phyloP scores from a whole-genome alignment of 2,888 invertebrate species.

The Ceraclea dissimilis region DNA sequence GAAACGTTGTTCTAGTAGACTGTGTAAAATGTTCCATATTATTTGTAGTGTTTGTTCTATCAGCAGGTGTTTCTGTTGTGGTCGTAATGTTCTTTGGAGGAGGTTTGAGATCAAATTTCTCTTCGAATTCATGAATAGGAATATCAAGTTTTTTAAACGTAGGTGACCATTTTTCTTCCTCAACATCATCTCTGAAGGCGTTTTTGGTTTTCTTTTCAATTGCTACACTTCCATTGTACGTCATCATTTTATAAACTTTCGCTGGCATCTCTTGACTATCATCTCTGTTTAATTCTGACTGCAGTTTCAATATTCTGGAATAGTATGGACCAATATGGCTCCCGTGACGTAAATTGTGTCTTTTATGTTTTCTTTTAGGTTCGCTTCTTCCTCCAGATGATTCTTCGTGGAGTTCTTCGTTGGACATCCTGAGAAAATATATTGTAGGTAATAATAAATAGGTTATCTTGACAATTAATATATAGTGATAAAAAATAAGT shows the following conservation, averaged over 20 bases:
- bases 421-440: not conserved
- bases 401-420: not conserved
- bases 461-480: no score
- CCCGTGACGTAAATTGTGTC: slow-evolving; percentile 21
- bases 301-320: slow-evolving; percentile 22
- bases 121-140: slow-evolving; percentile 55
- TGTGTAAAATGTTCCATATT: not conserved
- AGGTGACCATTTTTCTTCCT: slow-evolving; percentile 22
- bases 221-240: slow-evolving; percentile 22
- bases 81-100: slow-evolving; percentile 34
- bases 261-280: slow-evolving; percentile 15
- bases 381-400: not conserved
- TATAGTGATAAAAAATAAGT: no score
- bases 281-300: slow-evolving; percentile 22
- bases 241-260: slow-evolving; percentile 14
- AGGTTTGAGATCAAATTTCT: slow-evolving; percentile 48
- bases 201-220: slow-evolving; percentile 22
- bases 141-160: slow-evolving; percentile 28
- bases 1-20: not conserved
- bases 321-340: slow-evolving; percentile 21
- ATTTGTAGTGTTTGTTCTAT: not conserved
- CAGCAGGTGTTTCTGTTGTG: not conserved
- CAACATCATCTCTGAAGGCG: slow-evolving; percentile 22
- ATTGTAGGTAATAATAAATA: no score
- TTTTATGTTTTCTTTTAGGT: slow-evolving; percentile 5